Base-by-base conservation (phyloP, 37 sponge, comb jelly and placozoan genomes). In the Ephydatia muelleri region DNA sequence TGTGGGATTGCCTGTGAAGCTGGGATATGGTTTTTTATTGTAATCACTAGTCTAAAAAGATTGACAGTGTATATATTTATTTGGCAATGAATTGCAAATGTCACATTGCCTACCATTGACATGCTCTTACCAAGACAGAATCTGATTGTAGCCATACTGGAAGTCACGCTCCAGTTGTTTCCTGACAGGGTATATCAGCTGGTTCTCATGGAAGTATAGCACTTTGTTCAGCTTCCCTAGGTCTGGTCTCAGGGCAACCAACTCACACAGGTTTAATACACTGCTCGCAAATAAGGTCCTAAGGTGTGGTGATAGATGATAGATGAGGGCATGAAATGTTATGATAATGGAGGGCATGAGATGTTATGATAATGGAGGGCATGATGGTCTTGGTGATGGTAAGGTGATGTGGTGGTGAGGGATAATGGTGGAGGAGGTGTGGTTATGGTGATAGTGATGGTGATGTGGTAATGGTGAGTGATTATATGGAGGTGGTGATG, bases 151-250 rank as follows among this genome's bases (percentile, higher is more conserved):
- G 69, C 97, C 97, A 85, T 86, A 90, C 79, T 97, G 97, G 73
- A 89, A 92, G 49, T 97, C 97, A 66, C 95, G 76, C 25, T 97
- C 95, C 39, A 83, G 85, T 35, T 87, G 93, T 36, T 89, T 92
- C 84, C 91, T 84, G 11, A 90, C 93, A 6, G 97, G 97, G 66
- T 97, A 97, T 0, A 92, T 82, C 66, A 97, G 80, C 84, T 97
- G 97, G 71, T 97, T 97, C 80, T 97, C 97, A 83, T 97, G 97
- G 68, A 97, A 97, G 35, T 97, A 97, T 32, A 97, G 76, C 32
- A 97, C 86, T 77, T 97, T 97, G 69, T 86, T 77, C 5, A 90
- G 73, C 16, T 6, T 22, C 21, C 39, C 64, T 0, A 97, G 49
- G 68, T 92, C 95, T 21, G 90, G 92, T 39, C 95, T 65, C 35